Evolutionary conservation across 2,113 vertebrate species (phyloP), one percentile per base, ranked within the genome.

Genomic region (Psophia crepitans): DNA sequence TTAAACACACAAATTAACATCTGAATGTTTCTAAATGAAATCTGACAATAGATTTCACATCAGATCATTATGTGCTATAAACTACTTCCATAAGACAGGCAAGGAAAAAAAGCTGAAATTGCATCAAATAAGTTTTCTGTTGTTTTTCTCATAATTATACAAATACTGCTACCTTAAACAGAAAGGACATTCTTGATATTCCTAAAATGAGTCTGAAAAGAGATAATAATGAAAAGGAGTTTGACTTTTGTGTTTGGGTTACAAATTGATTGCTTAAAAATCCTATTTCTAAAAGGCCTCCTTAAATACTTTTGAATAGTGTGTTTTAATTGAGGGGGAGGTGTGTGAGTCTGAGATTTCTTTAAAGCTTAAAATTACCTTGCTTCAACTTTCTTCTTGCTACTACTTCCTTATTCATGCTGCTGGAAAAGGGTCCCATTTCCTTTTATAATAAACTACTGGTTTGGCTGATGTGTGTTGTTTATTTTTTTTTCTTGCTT

Each of bases 401-500:
- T 30, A 26, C 11, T 26, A 43, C 13, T 49, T 89, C 63, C 56
- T 28, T 41, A 76, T 58, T 73, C 75, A 11, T 60, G 12, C 46
- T 74, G 39, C 73, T 80, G 13, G 32, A 37, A 93, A 90, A 94
- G n/a, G 60, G 41, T 39, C 32, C 41, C 9, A 41, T 3, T 44
- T 95, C 8, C 7, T 78, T 90, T 73, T 95, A 86, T 12, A 94
- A 77, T 35, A 28, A 89, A 35, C 15, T 95, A 17, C 6, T 37
- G 3, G 14, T 33, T 46, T 32, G n/a, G 9, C 18, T 56, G 8
- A 22, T 14, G 26, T 4, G 10, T 8, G 3, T 1, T n/a, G n/a
- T n/a, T n/a, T n/a, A n/a, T n/a, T n/a, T n/a, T 4, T 16, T 35
- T 33, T 28, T 23, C 5, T 44, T 69, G 88, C 12, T 66, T 87